A percentile compares a stretch with the other conserved stretches of the same genome.
These are phyloP conservation scores for Sipha maydis DNA, from an alignment of 2,888 invertebrate species.

Conservation along the genomic window DNA sequence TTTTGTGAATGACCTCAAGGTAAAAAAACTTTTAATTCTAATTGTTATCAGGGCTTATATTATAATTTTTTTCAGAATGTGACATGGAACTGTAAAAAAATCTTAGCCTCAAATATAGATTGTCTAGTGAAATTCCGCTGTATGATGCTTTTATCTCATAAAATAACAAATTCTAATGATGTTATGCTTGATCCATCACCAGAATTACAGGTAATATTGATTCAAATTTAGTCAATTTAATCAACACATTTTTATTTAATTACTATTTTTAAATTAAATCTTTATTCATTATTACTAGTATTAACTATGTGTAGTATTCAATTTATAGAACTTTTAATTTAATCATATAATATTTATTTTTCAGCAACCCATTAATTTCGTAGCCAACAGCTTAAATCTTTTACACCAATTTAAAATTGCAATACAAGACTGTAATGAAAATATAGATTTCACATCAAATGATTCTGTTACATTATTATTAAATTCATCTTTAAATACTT, in stretches of 20 bases:
- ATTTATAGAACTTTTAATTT: background rate
- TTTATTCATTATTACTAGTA: too few relatives aligned
- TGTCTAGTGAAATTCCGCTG: constrained; percentile 33
- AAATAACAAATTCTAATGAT: constrained; percentile 9
- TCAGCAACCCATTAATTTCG: constrained; percentile 37
- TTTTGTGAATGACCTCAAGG: constrained; percentile 82
- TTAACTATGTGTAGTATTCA: too few relatives aligned
- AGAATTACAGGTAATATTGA: constrained; percentile 29
- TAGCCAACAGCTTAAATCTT: constrained; percentile 43
- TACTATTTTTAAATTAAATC: background rate
- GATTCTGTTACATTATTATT: constrained; percentile 22
- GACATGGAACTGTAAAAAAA: constrained; percentile 48
- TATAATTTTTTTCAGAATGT: constrained; percentile 22
- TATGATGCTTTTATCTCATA: constrained; percentile 28
- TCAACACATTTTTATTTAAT: background rate
- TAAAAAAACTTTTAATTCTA: constrained; percentile 66
- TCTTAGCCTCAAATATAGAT: constrained; percentile 30
- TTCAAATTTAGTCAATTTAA: background rate
- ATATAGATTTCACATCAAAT: constrained; percentile 25
- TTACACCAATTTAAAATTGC: constrained; percentile 45
- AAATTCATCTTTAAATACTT: background rate
- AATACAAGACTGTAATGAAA: background rate
- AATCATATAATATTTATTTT: constrained; percentile 7
- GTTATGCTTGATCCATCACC: constrained; percentile 36
- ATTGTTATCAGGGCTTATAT: background rate